phyloP scores from a whole-genome alignment of 2,113 vertebrate species.

The Poicephalus meyeri region DNA sequence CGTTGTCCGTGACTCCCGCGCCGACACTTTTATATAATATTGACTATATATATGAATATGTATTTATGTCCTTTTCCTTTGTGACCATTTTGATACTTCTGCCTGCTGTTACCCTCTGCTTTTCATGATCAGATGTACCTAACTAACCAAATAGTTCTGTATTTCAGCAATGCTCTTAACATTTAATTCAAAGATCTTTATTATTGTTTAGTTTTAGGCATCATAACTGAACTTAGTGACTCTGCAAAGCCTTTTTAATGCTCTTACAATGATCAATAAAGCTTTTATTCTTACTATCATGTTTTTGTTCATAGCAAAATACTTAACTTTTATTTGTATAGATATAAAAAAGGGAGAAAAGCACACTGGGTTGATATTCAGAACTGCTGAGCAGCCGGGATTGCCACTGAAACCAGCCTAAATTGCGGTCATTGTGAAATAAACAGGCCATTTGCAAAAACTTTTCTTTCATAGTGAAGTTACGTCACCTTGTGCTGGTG shows the following conservation, averaged over 20 bases:
- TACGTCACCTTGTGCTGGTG: background rate
- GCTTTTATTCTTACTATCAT: background rate
- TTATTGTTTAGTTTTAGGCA: background rate
- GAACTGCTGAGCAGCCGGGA: background rate
- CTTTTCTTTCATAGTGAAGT: background rate
- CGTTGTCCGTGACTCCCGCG: no score
- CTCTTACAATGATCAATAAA: background rate
- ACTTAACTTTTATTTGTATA: background rate
- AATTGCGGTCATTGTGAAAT: background rate
- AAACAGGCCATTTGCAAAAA: background rate
- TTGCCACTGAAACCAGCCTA: background rate
- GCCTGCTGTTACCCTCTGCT: background rate
- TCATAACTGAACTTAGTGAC: background rate
- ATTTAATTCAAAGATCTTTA: background rate
- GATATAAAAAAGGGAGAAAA: background rate
- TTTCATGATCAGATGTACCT: background rate
- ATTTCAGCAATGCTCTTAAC: constrained; percentile 12
- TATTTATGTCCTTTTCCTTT: background rate
- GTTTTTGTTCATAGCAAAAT: background rate
- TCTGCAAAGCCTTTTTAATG: background rate
- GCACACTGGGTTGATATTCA: background rate
- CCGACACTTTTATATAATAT: background rate
- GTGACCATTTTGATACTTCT: background rate
- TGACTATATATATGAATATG: background rate
- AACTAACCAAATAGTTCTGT: constrained; percentile 28